Conservation (phyloP, 2,113 vertebrate species). For the Daphoenositta chrysoptera region DNA sequence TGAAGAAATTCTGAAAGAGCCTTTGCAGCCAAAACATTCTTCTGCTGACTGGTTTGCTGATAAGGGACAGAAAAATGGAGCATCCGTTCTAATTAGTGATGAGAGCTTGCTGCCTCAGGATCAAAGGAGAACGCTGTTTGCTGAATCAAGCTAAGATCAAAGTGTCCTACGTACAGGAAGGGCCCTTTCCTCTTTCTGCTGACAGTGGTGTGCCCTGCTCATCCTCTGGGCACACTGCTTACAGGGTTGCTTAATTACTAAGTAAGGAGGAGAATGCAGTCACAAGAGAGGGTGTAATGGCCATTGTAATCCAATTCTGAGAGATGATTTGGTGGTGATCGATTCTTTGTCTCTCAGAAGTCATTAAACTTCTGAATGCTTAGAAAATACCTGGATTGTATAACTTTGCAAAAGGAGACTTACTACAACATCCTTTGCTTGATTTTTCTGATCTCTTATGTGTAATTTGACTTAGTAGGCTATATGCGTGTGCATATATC, state of each 20-base stretch:
- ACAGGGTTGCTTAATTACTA: neutral
- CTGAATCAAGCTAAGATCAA: conserved; percentile 29
- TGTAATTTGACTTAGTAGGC: neutral
- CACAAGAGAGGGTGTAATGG: neutral
- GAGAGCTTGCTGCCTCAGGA: neutral
- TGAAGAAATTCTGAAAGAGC: neutral
- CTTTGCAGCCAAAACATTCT: neutral
- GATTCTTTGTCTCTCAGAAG: neutral
- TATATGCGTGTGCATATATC: neutral
- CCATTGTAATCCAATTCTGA: neutral
- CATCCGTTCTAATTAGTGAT: conserved; percentile 3
- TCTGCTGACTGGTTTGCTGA: neutral
- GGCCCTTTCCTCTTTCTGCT: conserved; percentile 21
- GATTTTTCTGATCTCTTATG: neutral
- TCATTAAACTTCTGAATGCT: neutral
- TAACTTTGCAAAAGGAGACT: neutral
- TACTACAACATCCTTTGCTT: neutral
- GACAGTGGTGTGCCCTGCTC: neutral
- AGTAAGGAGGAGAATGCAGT: neutral
- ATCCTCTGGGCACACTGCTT: neutral
- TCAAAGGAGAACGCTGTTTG: conserved; percentile 5
- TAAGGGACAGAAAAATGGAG: neutral
- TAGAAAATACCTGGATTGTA: neutral
- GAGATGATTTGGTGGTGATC: neutral
- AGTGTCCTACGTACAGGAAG: neutral